Percentiles rank a stretch among this genome's conserved stretches.
Conservation (phyloP, 2,797 vertebrate genomes). For the Scarus forsteni region DNA sequence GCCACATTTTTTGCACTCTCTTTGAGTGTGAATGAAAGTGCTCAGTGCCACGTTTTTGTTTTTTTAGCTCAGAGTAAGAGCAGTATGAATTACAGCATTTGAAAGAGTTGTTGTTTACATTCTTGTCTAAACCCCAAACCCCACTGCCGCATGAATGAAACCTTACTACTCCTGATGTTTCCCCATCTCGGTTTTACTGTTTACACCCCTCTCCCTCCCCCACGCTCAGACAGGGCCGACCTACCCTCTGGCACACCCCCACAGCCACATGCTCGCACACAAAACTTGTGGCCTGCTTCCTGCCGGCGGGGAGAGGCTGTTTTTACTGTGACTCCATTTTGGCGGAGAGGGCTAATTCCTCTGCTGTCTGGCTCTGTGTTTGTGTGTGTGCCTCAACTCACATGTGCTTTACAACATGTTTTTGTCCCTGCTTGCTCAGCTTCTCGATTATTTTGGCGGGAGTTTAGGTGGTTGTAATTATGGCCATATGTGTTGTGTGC, state of each 20-base stretch:
- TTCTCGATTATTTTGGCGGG: slow-evolving; percentile 18
- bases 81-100: neutral
- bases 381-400: slow-evolving; percentile 28
- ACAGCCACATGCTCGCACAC: slow-evolving; percentile 58
- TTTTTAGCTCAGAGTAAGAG: neutral
- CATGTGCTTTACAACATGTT: slow-evolving; percentile 45
- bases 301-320: slow-evolving; percentile 69
- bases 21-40: neutral
- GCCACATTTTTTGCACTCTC: no score
- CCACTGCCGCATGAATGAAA: slow-evolving; percentile 18
- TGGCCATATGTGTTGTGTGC: slow-evolving; percentile 24
- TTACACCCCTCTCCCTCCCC: slow-evolving; percentile 14
- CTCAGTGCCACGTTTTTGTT: slow-evolving; percentile 1
- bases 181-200: slow-evolving; percentile 23
- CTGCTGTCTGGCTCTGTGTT: slow-evolving; percentile 54
- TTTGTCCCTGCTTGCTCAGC: slow-evolving; percentile 36
- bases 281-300: slow-evolving; percentile 70
- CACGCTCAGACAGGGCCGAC: slow-evolving; percentile 51
- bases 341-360: slow-evolving; percentile 73
- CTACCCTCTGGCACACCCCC: slow-evolving; percentile 52
- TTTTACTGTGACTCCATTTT: slow-evolving; percentile 79
- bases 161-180: slow-evolving; percentile 30
- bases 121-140: slow-evolving; percentile 11
- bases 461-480: slow-evolving; percentile 6
- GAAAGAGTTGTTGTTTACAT: slow-evolving; percentile 25